Base-by-base conservation (phyloP, 2,888 invertebrate genomes). In the Scaptomyza reducta region DNA sequence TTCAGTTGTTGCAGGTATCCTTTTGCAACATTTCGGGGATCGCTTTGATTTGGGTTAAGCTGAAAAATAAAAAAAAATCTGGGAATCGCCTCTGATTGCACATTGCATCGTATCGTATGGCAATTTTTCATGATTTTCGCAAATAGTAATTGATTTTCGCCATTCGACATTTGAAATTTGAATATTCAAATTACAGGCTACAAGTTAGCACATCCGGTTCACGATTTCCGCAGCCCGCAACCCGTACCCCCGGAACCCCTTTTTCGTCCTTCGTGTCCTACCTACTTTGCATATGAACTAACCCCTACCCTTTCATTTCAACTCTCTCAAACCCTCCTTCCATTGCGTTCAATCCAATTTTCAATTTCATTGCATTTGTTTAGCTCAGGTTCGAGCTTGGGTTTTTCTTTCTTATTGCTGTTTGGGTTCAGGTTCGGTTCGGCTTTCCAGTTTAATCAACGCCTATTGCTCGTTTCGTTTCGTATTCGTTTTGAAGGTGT, bases 181-280 rank as follows among this genome's bases (percentile, higher is more conserved):
- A 86, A 83, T 83, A 83, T 83, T 83, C 75, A 88, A 83, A 83
- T 83, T 83, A 86, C 72, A 80, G 51, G 42, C 55, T 71, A 49
- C 58, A 60, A 55, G 65, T 59, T 70, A 60, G 82, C 79, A 87
- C 71, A 78, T 81, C 87, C 74, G 74, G 74, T 54, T 42, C 49
- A 55, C 33, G 41, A 14, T 27, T 6, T 9, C 25, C 25, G n/a
- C 14, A 29, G 13, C 46, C 14, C 27, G 10, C 27, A 16, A 14
- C 46, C 46, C 29, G 22, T 22, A 22, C 22, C 29, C 29, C 14
- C 14, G 10, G 46, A 14, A 14, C 46, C 46, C 29, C n/a, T 35
- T 35, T 29, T 16, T n/a, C n/a, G 16, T 2, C 47, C 40, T 40
- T 40, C 40, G 18, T 46, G 27, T 44, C 62, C 53, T 79, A 87